Conservation (phyloP, 2,113 vertebrate species). For the Zosterops borbonicus region DNA sequence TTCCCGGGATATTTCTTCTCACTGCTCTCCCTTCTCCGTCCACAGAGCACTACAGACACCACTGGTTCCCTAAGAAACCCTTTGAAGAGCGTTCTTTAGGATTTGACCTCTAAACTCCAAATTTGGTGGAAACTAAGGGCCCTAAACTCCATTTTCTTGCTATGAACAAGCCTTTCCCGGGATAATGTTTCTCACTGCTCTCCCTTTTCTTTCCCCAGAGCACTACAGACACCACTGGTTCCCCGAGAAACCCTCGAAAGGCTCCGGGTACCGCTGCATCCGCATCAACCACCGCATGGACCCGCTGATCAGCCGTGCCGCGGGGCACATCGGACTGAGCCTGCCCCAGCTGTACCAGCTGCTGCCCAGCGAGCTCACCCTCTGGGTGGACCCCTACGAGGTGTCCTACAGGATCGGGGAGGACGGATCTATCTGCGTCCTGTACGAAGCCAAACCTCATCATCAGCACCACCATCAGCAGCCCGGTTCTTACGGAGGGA, state of each 20-base stretch:
- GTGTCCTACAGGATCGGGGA: conserved; percentile 88
- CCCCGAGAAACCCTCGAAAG: conserved; percentile 83
- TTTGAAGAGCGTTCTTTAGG: too few relatives aligned
- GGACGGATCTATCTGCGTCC: conserved; percentile 86
- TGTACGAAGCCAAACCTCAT: conserved; percentile 72
- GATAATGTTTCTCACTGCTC: not conserved
- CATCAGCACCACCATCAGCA: too few relatives aligned
- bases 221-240: conserved; percentile 89
- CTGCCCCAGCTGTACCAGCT: conserved; percentile 75
- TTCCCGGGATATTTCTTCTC: too few relatives aligned
- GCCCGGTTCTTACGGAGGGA: conserved; percentile 45
- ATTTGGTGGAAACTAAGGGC: not conserved
- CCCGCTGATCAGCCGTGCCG: conserved; percentile 82
- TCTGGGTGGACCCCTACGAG: conserved; percentile 88
- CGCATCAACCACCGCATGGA: conserved; percentile 89
- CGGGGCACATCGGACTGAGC: conserved; percentile 77
- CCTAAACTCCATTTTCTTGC: too few relatives aligned
- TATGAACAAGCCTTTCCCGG: accelerated
- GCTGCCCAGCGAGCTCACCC: conserved; percentile 84
- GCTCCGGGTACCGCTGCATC: conserved; percentile 88
- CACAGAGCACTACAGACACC: too few relatives aligned
- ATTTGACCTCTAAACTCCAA: too few relatives aligned
- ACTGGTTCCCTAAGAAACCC: too few relatives aligned
- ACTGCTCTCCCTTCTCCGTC: too few relatives aligned
- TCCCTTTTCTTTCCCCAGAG: conserved; percentile 69